Evolutionary conservation across 2,888 invertebrate genomes (phyloP).

Genomic region (Agonopterix alstromeriana): DNA sequence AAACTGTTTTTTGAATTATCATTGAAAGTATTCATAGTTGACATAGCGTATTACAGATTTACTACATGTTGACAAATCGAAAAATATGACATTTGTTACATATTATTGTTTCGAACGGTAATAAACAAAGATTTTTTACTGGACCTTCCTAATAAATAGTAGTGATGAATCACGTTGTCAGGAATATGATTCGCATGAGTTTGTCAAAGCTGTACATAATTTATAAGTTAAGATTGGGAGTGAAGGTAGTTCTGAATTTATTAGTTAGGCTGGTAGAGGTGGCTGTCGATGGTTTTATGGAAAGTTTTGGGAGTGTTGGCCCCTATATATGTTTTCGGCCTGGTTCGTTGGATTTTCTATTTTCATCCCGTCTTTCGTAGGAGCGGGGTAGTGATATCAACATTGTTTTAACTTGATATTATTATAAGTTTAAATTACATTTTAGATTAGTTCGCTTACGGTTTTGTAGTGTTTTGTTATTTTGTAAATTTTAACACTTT

Average conservation of each 20-base stretch:
- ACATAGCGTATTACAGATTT: slow-evolving; percentile 52
- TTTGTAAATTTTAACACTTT: slow-evolving; percentile 68
- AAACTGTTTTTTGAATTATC: slow-evolving; percentile 53
- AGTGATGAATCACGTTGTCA: slow-evolving; percentile 8
- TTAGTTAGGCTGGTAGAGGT: slow-evolving; percentile 30
- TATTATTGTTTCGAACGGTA: slow-evolving; percentile 30
- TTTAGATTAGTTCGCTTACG: slow-evolving; percentile 62
- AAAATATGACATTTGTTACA: slow-evolving; percentile 41
- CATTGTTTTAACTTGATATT: slow-evolving; percentile 66
- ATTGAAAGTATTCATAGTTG: slow-evolving; percentile 50
- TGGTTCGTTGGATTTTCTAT: slow-evolving; percentile 63
- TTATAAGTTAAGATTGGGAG: slow-evolving; percentile 15
- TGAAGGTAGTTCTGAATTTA: slow-evolving; percentile 27
- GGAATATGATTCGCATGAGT: slow-evolving; percentile 15
- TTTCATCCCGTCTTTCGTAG: slow-evolving; percentile 29
- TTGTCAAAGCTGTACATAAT: slow-evolving; percentile 45
- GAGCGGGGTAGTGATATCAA: slow-evolving; percentile 58
- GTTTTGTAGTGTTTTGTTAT: slow-evolving; percentile 69
- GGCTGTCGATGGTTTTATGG: slow-evolving; percentile 37
- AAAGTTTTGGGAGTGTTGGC: slow-evolving; percentile 56
- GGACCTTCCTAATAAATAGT: slow-evolving; percentile 28
- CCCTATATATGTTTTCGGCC: slow-evolving; percentile 76
- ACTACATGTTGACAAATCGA: slow-evolving; percentile 43
- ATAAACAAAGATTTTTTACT: slow-evolving; percentile 49
- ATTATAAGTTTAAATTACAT: slow-evolving; percentile 56